These are phyloP conservation scores for Drosophila mercatorum DNA, from an alignment of 2,888 invertebrate genomes.

Conservation along the genomic window DNA sequence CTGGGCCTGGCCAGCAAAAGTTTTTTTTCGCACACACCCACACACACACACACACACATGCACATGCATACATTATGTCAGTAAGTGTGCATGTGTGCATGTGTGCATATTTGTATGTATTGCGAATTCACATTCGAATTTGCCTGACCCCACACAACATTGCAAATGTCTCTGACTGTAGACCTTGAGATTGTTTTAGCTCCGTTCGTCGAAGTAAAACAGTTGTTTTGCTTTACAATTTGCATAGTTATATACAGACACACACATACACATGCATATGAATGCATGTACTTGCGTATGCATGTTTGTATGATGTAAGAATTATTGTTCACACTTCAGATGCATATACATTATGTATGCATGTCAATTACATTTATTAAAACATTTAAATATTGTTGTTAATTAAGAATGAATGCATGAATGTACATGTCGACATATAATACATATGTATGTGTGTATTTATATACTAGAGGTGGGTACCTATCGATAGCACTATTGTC, in stretches of 20 bases:
- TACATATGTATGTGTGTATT: not conserved
- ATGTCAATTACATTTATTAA: slow-evolving; percentile 2
- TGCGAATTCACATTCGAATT: slow-evolving; percentile 38
- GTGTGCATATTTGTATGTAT: not conserved
- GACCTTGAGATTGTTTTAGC: slow-evolving; percentile 61
- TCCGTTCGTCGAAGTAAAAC: slow-evolving; percentile 10
- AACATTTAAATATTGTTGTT: not conserved
- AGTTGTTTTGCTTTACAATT: slow-evolving; percentile 5
- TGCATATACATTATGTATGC: not conserved
- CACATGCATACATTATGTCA: not conserved
- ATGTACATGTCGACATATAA: not conserved
- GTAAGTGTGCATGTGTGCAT: slow-evolving; percentile 3
- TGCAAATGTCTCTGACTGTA: slow-evolving; percentile 55
- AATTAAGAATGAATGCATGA: not conserved
- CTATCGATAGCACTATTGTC: not conserved
- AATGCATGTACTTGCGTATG: not conserved
- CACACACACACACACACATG: not conserved
- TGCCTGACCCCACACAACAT: slow-evolving; percentile 76
- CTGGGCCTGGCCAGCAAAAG: slow-evolving; percentile 25
- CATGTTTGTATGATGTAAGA: slow-evolving; percentile 4
- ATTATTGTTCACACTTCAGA: not conserved
- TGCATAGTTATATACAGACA: not conserved
- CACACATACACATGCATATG: not conserved
- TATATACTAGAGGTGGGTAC: too few relatives aligned
- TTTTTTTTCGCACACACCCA: slow-evolving; percentile 29